Evolutionary conservation across 92 coral and sea anemone genomes (phyloP).

Genomic region (Micromussa lordhowensis): DNA sequence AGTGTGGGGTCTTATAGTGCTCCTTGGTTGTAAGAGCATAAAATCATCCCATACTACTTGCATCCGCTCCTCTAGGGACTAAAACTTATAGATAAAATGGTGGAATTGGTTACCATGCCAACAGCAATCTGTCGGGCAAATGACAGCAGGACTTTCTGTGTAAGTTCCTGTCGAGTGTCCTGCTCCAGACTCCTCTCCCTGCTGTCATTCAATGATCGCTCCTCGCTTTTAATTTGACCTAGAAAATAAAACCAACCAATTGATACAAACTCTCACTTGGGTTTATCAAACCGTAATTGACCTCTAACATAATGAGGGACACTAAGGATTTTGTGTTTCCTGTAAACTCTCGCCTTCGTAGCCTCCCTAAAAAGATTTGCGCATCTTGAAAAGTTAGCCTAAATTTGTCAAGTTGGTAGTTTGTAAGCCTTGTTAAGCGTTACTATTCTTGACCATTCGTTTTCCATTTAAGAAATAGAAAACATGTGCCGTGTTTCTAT

Average conservation of each 20-base stretch:
- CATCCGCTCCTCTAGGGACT: neutral
- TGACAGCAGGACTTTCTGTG: slow-evolving; percentile 80
- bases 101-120: slow-evolving; percentile 65
- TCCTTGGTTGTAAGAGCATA: no score
- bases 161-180: slow-evolving; percentile 61
- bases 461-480: no score
- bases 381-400: no score
- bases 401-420: no score
- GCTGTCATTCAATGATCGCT: neutral
- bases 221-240: slow-evolving; percentile 25
- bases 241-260: neutral
- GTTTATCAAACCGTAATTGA: neutral
- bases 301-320: neutral
- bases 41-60: neutral
- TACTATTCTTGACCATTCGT: no score
- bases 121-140: slow-evolving; percentile 83
- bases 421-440: no score
- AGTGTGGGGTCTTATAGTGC: no score
- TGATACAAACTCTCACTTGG: neutral
- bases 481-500: no score
- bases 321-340: neutral
- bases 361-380: no score
- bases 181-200: slow-evolving; percentile 31
- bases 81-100: neutral
- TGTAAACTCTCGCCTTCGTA: no score